phyloP scores from a whole-genome alignment of 2,797 vertebrate genomes.

The Tamandua tetradactyla region DNA sequence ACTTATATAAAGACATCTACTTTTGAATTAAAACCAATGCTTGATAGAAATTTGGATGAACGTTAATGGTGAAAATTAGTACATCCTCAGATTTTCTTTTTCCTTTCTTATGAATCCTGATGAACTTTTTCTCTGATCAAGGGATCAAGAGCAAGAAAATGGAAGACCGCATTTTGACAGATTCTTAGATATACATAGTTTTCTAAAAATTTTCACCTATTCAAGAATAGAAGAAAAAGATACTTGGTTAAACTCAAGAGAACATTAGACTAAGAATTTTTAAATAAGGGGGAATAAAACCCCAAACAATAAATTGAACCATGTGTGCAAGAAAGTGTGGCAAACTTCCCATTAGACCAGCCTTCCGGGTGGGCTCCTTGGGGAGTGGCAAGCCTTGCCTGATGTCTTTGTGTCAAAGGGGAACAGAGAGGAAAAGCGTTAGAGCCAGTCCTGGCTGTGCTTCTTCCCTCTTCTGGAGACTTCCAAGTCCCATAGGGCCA shows the following conservation, averaged over 20 bases:
- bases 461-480: constrained; percentile 60
- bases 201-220: not conserved
- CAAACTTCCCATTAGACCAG: not conserved
- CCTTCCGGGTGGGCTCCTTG: not conserved
- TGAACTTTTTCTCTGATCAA: not conserved
- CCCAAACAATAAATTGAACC: not conserved
- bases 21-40: not conserved
- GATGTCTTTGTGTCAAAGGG: not conserved
- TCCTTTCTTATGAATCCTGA: not conserved
- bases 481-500: constrained; percentile 27
- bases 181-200: no score
- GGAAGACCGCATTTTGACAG: not conserved
- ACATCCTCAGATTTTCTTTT: not conserved
- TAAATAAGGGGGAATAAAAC: not conserved
- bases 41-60: not conserved
- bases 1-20: not conserved
- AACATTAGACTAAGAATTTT: not conserved
- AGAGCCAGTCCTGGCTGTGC: not conserved
- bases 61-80: not conserved
- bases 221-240: constrained; percentile 11
- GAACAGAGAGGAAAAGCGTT: not conserved
- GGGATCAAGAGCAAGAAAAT: not conserved
- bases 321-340: not conserved
- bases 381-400: not conserved
- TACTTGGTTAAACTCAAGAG: not conserved